Evolutionary conservation across 2,888 invertebrate species (phyloP), one percentile per base, ranked within the genome.

Genomic region (Macrosoma leucophasiata): DNA sequence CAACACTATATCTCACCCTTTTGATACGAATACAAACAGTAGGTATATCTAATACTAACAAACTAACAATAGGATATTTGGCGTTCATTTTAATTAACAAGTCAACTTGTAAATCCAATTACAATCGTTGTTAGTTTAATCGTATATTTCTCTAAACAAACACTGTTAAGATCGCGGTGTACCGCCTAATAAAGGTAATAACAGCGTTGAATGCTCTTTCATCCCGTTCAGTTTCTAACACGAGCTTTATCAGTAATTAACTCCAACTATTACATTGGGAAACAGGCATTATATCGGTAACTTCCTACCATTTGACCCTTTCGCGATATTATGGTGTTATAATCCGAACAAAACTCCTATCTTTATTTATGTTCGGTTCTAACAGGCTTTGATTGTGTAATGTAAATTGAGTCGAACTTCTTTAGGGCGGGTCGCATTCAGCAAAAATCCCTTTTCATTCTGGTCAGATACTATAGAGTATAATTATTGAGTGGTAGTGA

Each of bases 161-260:
- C 47, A 42, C 43, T 40, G 47, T 52, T 50, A 50, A 49, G 46
- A 42, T 41, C 38, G 35, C 32, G 23, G 39, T 37, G 28, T 39
- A 32, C 22, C 36, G 36, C 39, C 39, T 52, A 48, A 50, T 48
- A 51, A 52, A 45, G 44, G 50, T 43, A 52, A 56, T 60, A 60
- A 64, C 58, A 62, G 56, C 58, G 59, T 60, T 43, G 53, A 58
- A 59, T 54, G 55, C 57, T 59, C 58, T 56, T 57, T 55, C 55
- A 60, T 58, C 65, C 68, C 57, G 62, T 68, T 58, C 51, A 41
- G 52, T 44, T 52, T 65, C 64, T 61, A 55, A 49, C 41, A 52
- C 52, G 55, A 62, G 64, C 59, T 73, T 68, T 71, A 74, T 70
- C 61, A 65, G 57, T 66, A 64, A 71, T 70, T 74, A 69, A 70